A percentile compares a stretch with the other conserved stretches of the same genome.
Evolutionary conservation across 2,797 vertebrate genomes (phyloP).

Genomic region (Platyrinchus mystaceus): DNA sequence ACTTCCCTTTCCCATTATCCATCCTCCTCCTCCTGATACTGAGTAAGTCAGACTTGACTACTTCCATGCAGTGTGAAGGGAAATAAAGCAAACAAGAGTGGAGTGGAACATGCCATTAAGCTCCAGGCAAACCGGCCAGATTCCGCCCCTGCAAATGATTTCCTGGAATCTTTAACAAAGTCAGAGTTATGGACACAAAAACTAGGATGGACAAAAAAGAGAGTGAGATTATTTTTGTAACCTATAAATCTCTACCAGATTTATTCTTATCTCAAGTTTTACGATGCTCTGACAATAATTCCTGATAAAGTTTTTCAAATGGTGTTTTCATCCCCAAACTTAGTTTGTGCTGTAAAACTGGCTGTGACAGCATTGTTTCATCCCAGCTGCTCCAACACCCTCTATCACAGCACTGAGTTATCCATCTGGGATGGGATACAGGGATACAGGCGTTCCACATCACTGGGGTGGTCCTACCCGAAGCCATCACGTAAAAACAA

Average conservation of each 20-base stretch:
- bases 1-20: not conserved
- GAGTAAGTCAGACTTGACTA: not conserved
- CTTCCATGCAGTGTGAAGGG: not conserved
- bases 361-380: not conserved
- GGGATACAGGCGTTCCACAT: not conserved
- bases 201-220: not conserved
- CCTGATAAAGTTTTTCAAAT: not conserved
- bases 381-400: not conserved
- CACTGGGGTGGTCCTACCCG: not conserved
- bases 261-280: not conserved
- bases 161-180: not conserved
- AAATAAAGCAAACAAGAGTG: not conserved
- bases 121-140: not conserved
- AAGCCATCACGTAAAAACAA: not conserved
- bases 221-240: not conserved
- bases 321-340: not conserved
- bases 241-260: not conserved
- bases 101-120: not conserved
- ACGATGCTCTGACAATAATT: fast-evolving
- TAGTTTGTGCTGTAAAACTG: not conserved
- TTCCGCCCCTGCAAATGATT: not conserved
- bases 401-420: not conserved
- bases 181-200: not conserved
- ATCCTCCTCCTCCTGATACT: not conserved
- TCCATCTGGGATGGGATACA: not conserved